These are phyloP conservation scores for Drosophila kanekoi DNA, from an alignment of 2,888 invertebrate species.

Conservation along the genomic window DNA sequence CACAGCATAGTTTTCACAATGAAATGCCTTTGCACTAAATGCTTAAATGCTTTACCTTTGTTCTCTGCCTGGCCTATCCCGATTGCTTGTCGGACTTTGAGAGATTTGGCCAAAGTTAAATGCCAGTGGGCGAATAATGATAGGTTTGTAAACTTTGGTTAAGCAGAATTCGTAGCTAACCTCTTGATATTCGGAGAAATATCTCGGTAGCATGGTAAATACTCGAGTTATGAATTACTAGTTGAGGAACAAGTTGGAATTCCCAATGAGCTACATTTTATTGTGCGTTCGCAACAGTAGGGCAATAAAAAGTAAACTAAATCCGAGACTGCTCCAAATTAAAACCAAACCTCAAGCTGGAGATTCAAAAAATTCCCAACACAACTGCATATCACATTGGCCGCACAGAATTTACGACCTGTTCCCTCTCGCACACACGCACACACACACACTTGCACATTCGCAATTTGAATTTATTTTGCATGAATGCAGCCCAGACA, in stretches of 20 bases:
- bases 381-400: conserved; percentile 24
- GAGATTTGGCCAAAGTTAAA: conserved; percentile 1
- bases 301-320: conserved; percentile 11
- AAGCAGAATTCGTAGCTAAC: too few relatives aligned
- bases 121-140: too few relatives aligned
- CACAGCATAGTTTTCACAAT: conserved; percentile 49
- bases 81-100: conserved; percentile 36
- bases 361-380: conserved; percentile 18
- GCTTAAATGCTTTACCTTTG: conserved; percentile 40
- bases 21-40: conserved; percentile 33
- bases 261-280: conserved; percentile 21
- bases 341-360: conserved; percentile 26
- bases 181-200: background rate
- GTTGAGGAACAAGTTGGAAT: conserved; percentile 6
- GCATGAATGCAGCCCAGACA: conserved; percentile 28
- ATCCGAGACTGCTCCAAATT: conserved; percentile 30
- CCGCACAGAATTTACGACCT: conserved; percentile 45
- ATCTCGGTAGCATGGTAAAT: background rate
- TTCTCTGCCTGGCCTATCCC: conserved; percentile 1
- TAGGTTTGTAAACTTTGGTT: too few relatives aligned
- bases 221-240: conserved; percentile 4
- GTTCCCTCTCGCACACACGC: background rate
- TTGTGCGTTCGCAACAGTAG: conserved; percentile 11
- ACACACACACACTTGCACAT: background rate
- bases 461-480: conserved; percentile 38